Evolutionary conservation across 2,888 invertebrate species (phyloP).

Genomic region (Junonia oenone): DNA sequence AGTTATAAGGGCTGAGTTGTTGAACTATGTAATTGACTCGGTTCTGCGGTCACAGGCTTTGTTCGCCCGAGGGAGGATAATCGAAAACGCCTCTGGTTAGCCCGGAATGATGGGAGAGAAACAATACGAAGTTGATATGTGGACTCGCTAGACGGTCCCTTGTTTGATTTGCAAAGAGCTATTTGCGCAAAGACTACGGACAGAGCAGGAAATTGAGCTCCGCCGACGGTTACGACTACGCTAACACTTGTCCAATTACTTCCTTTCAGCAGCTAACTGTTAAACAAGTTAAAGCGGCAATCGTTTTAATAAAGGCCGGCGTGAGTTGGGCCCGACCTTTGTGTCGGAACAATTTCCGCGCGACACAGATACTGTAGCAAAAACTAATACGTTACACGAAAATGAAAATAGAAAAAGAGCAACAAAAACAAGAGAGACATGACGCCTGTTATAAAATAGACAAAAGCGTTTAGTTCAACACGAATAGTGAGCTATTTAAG

Average conservation of each 20-base stretch:
- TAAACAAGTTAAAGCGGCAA: slow-evolving; percentile 45
- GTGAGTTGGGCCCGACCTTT: slow-evolving; percentile 45
- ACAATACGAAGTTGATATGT: slow-evolving; percentile 78
- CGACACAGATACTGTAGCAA: slow-evolving; percentile 56
- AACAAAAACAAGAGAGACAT: slow-evolving; percentile 44
- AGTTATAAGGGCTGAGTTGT: slow-evolving; percentile 80
- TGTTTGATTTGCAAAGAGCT: slow-evolving; percentile 78
- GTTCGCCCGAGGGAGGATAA: slow-evolving; percentile 73
- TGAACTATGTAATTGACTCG: slow-evolving; percentile 80
- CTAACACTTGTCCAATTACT: slow-evolving; percentile 71
- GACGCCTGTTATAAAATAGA: slow-evolving; percentile 72
- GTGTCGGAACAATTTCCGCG: slow-evolving; percentile 59
- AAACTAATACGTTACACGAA: slow-evolving; percentile 67
- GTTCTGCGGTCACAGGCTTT: slow-evolving; percentile 76
- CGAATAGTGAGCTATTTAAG: slow-evolving; percentile 72
- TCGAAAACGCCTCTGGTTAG: slow-evolving; percentile 78
- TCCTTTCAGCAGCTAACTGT: slow-evolving; percentile 54
- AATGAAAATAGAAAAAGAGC: slow-evolving; percentile 48
- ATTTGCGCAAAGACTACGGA: slow-evolving; percentile 70
- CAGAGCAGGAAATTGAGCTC: slow-evolving; percentile 69
- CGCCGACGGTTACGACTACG: slow-evolving; percentile 48
- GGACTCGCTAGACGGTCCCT: slow-evolving; percentile 69
- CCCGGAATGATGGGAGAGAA: slow-evolving; percentile 69
- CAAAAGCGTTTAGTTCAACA: slow-evolving; percentile 73
- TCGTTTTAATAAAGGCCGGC: slow-evolving; percentile 51